Percentiles rank a stretch among this genome's conserved stretches.
These are phyloP conservation scores for Benitochromis conjunctus DNA, from an alignment of 2,113 vertebrate species.

Conservation along the genomic window DNA sequence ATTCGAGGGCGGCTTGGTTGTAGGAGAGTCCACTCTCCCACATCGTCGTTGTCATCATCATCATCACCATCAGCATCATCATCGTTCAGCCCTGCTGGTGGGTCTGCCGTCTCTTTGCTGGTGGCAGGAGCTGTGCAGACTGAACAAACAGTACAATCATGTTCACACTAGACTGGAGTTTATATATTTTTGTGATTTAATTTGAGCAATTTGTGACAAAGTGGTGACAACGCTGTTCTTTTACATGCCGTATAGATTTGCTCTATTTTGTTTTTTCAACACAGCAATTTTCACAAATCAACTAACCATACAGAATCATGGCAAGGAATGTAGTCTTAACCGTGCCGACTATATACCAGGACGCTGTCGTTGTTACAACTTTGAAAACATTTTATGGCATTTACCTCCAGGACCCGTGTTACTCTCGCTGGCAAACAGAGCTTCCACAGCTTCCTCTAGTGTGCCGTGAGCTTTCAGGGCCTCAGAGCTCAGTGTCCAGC, in stretches of 20 bases:
- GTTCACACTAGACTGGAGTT: neutral
- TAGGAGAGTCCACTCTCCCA: conserved; percentile 20
- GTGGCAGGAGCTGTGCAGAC: neutral
- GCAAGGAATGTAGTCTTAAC: neutral
- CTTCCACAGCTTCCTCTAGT: conserved; percentile 65
- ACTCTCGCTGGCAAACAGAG: conserved; percentile 38
- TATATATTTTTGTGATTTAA: neutral
- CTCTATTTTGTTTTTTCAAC: neutral
- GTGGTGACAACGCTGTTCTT: neutral
- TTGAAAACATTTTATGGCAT: neutral
- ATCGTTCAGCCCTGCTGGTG: neutral
- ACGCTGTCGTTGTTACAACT: neutral
- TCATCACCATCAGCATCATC: neutral
- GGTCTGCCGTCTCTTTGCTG: neutral
- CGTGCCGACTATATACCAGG: neutral
- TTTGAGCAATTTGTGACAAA: neutral
- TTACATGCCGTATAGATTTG: neutral
- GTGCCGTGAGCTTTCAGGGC: conserved; percentile 62
- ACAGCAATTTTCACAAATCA: neutral
- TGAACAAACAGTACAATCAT: neutral
- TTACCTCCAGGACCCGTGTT: neutral
- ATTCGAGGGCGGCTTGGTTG: neutral
- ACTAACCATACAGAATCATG: neutral
- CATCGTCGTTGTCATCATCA: neutral
- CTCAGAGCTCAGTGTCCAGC: conserved; percentile 61